Evolutionary conservation across 1,140 invertebrate genomes (phyloP), one percentile per base, ranked within the genome.

Genomic region (Lasaia peninsularis): DNA sequence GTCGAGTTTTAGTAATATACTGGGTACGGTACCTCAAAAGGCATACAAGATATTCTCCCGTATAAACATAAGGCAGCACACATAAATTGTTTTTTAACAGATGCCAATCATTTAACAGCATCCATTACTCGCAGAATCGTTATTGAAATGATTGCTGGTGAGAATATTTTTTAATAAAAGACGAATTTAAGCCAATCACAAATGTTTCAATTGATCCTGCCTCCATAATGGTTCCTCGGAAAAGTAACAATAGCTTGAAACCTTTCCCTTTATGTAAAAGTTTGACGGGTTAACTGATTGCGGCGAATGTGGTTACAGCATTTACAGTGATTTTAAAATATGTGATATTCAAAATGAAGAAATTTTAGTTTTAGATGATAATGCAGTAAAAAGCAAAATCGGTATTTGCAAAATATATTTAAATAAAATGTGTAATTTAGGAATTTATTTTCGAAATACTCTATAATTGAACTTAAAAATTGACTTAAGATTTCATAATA

Each of bases 91-190:
- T 48, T 44, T n/a, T 11, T 48, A 48, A 21, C 40, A 48, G 40
- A 48, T 21, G 40, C 40, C 18, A 20, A 20, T 48, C 40, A 48
- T 10, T 20, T 48, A 48, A n/a, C 10, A 21, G 40, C 37, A 48
- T 48, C 20, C 24, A 28, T 48, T 48, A 48, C 40, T 48, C 9
- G 18, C 24, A 28, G 24, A 28, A 48, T 48, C 40, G 18, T 21
- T 48, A 48, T 48, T 48, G 16, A 48, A 18, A 48, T 48, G 40
- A 48, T 48, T 48, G 40, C 20, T 48, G 18, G 18, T 4, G 40
- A 11, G 40, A 21, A 21, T 48, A 48, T 48, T 48, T 48, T 48
- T 21, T 48, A 48, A 48, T 48, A 48, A 48, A 48, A 48, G 18
- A 11, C 18, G 44, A 48, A 48, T 48, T 24, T 48, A 48, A 48